A percentile compares a stretch with the other conserved stretches of the same genome.
phyloP scores from a whole-genome alignment of 2,113 vertebrate species.

The Petroica traversi region DNA sequence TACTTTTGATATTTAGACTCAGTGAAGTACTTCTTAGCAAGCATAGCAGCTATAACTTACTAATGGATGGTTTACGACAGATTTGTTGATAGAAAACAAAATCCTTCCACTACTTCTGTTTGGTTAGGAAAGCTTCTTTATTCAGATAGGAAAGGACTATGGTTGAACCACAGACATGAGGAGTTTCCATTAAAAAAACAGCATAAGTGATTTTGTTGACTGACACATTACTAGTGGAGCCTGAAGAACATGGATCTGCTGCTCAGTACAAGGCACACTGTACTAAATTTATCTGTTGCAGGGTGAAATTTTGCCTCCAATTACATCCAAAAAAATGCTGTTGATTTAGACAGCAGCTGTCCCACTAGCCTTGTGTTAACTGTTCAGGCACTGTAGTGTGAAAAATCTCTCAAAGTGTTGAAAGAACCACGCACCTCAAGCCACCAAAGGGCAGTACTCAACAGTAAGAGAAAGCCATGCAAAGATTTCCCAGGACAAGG shows the following conservation, averaged over 20 bases:
- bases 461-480: not conserved
- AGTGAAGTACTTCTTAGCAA: not conserved
- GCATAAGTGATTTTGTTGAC: not conserved
- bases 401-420: not conserved
- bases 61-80: not conserved
- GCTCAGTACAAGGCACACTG: not conserved
- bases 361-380: not conserved
- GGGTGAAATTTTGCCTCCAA: not conserved
- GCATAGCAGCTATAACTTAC: not conserved
- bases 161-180: not conserved
- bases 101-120: not conserved
- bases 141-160: not conserved
- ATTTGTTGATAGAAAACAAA: not conserved
- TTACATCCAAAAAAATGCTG: not conserved
- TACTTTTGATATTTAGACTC: not conserved
- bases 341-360: not conserved
- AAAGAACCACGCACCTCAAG: not conserved
- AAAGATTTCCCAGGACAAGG: not conserved
- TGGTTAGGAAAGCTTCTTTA: not conserved
- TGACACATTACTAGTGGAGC: not conserved
- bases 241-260: not conserved
- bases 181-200: not conserved
- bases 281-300: not conserved
- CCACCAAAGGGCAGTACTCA: not conserved
- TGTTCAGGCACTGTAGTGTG: not conserved